phyloP scores from a whole-genome alignment of 2,797 vertebrate genomes.

The Discoglossus pictus region DNA sequence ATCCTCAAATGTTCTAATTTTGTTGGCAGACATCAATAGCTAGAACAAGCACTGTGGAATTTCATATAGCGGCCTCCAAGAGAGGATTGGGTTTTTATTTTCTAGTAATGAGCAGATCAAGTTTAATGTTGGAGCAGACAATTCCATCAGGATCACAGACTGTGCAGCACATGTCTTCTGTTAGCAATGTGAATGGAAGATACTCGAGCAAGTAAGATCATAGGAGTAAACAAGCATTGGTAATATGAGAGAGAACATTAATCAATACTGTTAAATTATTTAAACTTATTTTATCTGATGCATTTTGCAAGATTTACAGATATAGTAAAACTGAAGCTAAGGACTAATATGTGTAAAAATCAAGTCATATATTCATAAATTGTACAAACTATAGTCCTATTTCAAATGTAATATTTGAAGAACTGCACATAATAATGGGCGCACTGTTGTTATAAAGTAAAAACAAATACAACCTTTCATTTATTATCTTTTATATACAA shows the following conservation, averaged over 20 bases:
- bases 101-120: conserved; percentile 25
- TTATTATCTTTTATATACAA: too few species aligned
- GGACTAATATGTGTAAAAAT: too few species aligned
- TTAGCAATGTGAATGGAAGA: conserved; percentile 10
- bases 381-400: too few species aligned
- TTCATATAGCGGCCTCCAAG: not conserved
- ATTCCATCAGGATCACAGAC: conserved; percentile 16
- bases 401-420: too few species aligned
- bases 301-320: too few species aligned
- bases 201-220: not conserved
- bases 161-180: conserved; percentile 15
- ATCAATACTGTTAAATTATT: too few species aligned
- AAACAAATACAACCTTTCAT: too few species aligned
- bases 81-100: conserved; percentile 21
- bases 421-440: too few species aligned
- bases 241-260: not conserved
- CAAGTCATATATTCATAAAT: too few species aligned
- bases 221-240: not conserved
- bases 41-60: conserved; percentile 7
- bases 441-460: too few species aligned
- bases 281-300: too few species aligned
- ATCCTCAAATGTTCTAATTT: conserved; percentile 6
- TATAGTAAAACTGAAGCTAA: too few species aligned
- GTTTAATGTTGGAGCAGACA: conserved; percentile 17
- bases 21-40: conserved; percentile 5